Evolutionary conservation across 2,797 vertebrate species (phyloP), one percentile per base, ranked within the genome.

Genomic region (Liparis tanakae): DNA sequence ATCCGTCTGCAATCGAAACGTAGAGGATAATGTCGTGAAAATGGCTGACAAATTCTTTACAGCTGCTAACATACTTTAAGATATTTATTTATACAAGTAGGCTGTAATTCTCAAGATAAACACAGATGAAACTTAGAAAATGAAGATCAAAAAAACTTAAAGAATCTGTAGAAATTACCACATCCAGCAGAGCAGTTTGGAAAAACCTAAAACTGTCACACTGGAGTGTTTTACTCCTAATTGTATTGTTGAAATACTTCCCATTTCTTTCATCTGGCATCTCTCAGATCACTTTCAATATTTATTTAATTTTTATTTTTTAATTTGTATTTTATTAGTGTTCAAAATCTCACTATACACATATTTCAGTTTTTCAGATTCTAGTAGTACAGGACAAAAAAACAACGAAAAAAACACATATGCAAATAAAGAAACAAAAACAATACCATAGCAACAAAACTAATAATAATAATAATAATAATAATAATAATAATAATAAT

Each of bases 1-100:
- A 87, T 99, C 98, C 0, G 94, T 96, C 98, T 99, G 90, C 36
- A 63, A 53, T 17, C 46, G 63, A 78, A 74, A 85, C 7, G 81
- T 9, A 74, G 37, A 71, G 7, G 68, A 34, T 1, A 64, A 43
- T 46, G 62, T 50, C 0, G 65, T 60, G 2, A 55, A 66, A 67
- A 62, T 30, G 22, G 3, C 18, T n/a, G 0, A 51, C 20, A 44
- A 48, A 30, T 3, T 53, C 6, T 59, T 25, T 50, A 25, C 12
- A 65, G 34, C 20, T 48, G 25, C 30, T 22, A 30, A 69, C 33
- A 41, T 18, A 60, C 7, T 4, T 18, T 22, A 54, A 43, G 44
- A 4, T n/a, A 48, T 43, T 18, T n/a, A 48, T 43, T 18, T 46
- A 46, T 17, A 74, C 22, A 54, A 60, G 59, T 55, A 68, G 36